These are phyloP conservation scores for Mamestra brassicae DNA, from an alignment of 2,888 invertebrate species.

Conservation along the genomic window DNA sequence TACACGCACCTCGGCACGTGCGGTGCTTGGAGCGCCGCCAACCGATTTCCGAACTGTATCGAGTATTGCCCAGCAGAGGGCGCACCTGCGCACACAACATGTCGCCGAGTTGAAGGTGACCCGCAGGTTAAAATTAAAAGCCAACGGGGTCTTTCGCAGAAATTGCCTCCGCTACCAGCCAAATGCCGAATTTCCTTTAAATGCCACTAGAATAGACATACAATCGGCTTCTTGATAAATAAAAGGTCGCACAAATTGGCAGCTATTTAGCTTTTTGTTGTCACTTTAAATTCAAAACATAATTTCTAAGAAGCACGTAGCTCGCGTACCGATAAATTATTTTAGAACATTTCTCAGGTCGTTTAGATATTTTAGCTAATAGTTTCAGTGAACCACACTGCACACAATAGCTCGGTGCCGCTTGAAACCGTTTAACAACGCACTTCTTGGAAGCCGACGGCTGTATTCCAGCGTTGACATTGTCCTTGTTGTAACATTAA, in stretches of 20 bases:
- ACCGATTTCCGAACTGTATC: conserved; percentile 65
- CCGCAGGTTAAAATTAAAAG: conserved; percentile 63
- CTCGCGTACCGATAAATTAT: conserved; percentile 41
- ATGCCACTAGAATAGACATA: conserved; percentile 45
- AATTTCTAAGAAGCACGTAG: conserved; percentile 53
- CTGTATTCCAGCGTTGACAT: conserved; percentile 35
- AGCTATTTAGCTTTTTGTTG: conserved; percentile 28
- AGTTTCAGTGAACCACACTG: conserved; percentile 38
- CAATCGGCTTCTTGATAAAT: conserved; percentile 41
- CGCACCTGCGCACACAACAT: conserved; percentile 63
- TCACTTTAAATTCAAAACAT: conserved; percentile 38
- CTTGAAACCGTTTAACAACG: conserved; percentile 43
- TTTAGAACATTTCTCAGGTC: conserved; percentile 33
- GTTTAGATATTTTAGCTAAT: conserved; percentile 46
- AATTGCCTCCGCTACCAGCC: conserved; percentile 53
- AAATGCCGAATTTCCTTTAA: conserved; percentile 58
- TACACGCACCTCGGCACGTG: conserved; percentile 64
- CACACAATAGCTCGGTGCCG: conserved; percentile 24
- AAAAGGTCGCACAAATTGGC: conserved; percentile 51
- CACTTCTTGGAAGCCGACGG: conserved; percentile 52
- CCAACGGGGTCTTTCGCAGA: conserved; percentile 65
- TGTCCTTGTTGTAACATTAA: conserved; percentile 51
- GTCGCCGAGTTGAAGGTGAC: conserved; percentile 67
- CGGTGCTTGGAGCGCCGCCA: conserved; percentile 69
- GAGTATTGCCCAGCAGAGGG: conserved; percentile 63